Base-by-base conservation (phyloP, 1,140 invertebrate species). In the Hydropsyche tenuis region DNA sequence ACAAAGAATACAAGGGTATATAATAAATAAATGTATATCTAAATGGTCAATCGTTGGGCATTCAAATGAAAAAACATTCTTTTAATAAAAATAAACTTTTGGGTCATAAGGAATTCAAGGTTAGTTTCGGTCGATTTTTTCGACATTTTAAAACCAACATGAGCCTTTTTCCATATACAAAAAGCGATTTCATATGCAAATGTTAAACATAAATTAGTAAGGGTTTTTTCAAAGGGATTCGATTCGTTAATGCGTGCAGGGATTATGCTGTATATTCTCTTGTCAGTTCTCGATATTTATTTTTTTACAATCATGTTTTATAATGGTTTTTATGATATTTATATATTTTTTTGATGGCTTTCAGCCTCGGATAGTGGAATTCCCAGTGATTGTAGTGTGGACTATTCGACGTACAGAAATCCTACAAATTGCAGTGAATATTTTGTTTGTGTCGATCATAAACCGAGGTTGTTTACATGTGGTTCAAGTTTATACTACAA, bases 351-450 rank as follows among this genome's bases (percentile, higher is more conserved):
- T 37, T 37, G 30, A 37, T 37, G 30, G 30, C 45, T 66, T 66
- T 66, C 18, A 43, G 37, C 9, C 23, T 27, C 64, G 22, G 16
- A 43, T 3, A 66, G 1, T 12, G 43, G 12, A 30, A 22, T 20
- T 11, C 2, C 16, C 27, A 22, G 9, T 4, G 16, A 27, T 79
- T 78, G 87, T 78, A 82, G 70, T 51, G 73, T 85, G 42, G 83
- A 85, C 53, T 85, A 85, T 78, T 87, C 88, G 56, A 85, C 86
- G 1, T 90, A 88, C 81, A 85, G 87, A 76, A 89, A 88, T 79
- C 82, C 84, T 62, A 84, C 80, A 9, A 87, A 90, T 81, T 91
- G 90, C 75, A 89, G 87, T 70, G 87, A 88, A 78, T 91, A 90
- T 82, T 90, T 87, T 81, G 85, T 90, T 5, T 91, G 90, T 79